A percentile compares a stretch with the other conserved stretches of the same genome.
Evolutionary conservation across 1,140 invertebrate genomes (phyloP).

Genomic region (Scaptodrosophila lebanonensis): DNA sequence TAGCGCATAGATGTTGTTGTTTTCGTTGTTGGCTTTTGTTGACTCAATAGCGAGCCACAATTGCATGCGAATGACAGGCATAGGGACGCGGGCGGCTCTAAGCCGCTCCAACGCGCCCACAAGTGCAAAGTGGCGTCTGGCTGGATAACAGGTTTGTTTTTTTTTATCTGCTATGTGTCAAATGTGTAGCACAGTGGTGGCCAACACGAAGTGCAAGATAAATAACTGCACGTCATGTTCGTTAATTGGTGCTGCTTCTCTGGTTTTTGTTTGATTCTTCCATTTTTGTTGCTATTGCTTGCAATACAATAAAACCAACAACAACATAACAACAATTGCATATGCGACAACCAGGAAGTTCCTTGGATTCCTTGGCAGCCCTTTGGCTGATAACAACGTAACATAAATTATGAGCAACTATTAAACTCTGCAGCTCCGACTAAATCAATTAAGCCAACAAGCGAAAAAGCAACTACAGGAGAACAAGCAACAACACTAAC

Average conservation of each 20-base stretch:
- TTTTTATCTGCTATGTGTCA: conserved; percentile 22
- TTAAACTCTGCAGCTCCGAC: conserved; percentile 57
- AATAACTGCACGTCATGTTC: background rate
- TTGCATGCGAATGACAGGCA: conserved; percentile 35
- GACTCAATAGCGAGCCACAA: conserved; percentile 41
- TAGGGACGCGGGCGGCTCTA: too few species aligned
- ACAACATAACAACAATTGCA: too few species aligned
- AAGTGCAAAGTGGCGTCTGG: conserved; percentile 24
- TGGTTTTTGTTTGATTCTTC: conserved; percentile 2
- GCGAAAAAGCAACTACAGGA: conserved; percentile 9
- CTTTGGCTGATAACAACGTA: background rate
- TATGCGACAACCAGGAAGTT: background rate
- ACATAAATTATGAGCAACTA: conserved; percentile 60
- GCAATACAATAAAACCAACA: too few species aligned
- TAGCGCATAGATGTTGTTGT: conserved; percentile 6
- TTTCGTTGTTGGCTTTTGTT: conserved; percentile 43
- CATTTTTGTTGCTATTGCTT: too few species aligned
- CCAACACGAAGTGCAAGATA: conserved; percentile 40
- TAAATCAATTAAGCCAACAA: conserved; percentile 71
- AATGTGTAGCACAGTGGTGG: conserved; percentile 53
- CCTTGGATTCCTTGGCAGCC: background rate
- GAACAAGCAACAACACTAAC: conserved; percentile 22
- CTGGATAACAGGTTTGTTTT: conserved; percentile 40
- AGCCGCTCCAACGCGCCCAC: too few species aligned
- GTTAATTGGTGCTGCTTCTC: conserved; percentile 1